Percentiles rank a stretch among this genome's conserved stretches.
These are phyloP conservation scores for Villa cingulata DNA, from an alignment of 2,888 invertebrate genomes.

Conservation along the genomic window DNA sequence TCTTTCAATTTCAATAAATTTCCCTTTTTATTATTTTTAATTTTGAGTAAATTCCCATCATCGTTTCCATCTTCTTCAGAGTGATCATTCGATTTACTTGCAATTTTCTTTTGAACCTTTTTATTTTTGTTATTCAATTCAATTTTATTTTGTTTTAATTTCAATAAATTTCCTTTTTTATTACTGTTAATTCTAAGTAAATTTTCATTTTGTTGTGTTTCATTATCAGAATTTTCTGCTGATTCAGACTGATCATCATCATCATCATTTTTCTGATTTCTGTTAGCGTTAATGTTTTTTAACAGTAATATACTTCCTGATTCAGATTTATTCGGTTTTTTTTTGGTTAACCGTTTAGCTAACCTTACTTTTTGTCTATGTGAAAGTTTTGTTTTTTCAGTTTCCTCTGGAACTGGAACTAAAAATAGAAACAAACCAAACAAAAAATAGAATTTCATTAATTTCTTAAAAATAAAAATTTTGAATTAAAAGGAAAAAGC, in stretches of 20 bases:
- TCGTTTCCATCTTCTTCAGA: too few relatives aligned
- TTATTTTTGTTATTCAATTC: too few relatives aligned
- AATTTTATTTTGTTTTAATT: too few relatives aligned
- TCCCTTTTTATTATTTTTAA: too few relatives aligned
- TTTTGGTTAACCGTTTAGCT: conserved; percentile 45
- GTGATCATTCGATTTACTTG: too few relatives aligned
- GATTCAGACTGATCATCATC: conserved; percentile 13
- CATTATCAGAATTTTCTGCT: background rate
- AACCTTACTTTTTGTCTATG: conserved; percentile 57
- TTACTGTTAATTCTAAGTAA: too few relatives aligned
- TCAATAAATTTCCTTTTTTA: too few relatives aligned
- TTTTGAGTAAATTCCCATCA: too few relatives aligned
- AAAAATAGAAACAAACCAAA: conserved; percentile 2
- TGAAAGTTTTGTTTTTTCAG: conserved; percentile 45
- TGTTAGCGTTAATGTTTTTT: conserved; percentile 21
- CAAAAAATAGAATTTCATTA: background rate
- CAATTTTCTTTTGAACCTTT: too few relatives aligned
- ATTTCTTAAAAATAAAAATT: conserved; percentile 4
- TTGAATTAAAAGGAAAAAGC: background rate
- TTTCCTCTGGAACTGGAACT: conserved; percentile 36
- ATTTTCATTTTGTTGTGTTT: too few relatives aligned
- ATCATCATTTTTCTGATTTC: conserved; percentile 20
- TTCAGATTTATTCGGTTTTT: conserved; percentile 37
- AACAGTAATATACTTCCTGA: conserved; percentile 14
- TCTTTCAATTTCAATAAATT: too few relatives aligned